These are phyloP conservation scores for Montipora capricornis DNA, from an alignment of 64 coral and sea anemone species.

Conservation along the genomic window DNA sequence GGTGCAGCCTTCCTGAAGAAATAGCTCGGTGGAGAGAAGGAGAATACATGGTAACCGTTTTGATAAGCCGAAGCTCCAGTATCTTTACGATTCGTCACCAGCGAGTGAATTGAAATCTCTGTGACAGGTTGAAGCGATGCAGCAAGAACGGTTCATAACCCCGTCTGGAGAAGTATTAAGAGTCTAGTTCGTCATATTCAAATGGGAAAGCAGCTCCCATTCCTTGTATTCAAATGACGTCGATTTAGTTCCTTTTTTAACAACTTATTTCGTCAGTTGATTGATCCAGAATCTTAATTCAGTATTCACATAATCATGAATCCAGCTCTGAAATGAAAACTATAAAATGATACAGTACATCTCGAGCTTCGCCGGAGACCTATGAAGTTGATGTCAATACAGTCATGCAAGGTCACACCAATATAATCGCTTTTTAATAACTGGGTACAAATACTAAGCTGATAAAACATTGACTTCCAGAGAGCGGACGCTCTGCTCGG, in stretches of 20 bases:
- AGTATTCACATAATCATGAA: no score
- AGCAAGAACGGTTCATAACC: no score
- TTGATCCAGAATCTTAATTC: no score
- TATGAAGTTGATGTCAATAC: no score
- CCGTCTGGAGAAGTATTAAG: no score
- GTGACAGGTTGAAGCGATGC: no score
- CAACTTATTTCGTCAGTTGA: no score
- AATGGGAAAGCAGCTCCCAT: no score
- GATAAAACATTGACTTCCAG: not conserved
- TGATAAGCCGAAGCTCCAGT: not conserved
- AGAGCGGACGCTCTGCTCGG: not conserved
- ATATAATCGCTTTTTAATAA: conserved; percentile 38
- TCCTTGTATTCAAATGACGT: not conserved
- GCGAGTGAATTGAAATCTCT: no score
- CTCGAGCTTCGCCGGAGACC: no score
- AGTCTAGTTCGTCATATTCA: no score
- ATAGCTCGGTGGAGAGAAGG: conserved; percentile 67
- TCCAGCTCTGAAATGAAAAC: not conserved
- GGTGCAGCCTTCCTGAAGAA: conserved; percentile 68
- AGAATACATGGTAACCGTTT: not conserved
- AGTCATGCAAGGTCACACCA: not conserved
- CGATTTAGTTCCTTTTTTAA: not conserved
- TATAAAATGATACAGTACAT: not conserved
- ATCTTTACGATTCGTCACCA: no score
- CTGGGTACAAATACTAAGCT: not conserved